Evolutionary conservation across 2,888 invertebrate species (phyloP), one percentile per base, ranked within the genome.

Genomic region (Acrobasis repandana): DNA sequence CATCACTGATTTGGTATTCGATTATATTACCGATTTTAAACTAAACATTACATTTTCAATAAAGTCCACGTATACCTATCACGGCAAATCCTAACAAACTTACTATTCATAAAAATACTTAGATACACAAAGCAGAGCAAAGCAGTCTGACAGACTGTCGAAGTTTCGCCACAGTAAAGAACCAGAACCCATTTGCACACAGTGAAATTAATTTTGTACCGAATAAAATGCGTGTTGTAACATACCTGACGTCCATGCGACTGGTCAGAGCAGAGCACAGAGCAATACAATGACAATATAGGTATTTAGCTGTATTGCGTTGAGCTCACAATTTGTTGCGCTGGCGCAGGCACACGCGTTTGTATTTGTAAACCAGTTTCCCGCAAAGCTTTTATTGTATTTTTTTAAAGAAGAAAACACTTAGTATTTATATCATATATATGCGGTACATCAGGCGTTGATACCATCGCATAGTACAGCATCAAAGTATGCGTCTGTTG

Each of bases 101-200:
- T 28, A 28, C 28, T 28, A 28, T 28, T 2, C 6, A 28, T 28
- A 28, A 28, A 28, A 28, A 28, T 28, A 28, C 28, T 28, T 6
- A 28, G 4, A 20, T 2, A 20, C 2, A 20, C 6, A 28, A n/a
- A n/a, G n/a, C n/a, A n/a, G n/a, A n/a, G n/a, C n/a, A n/a, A 5
- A 14, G 38, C 10, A 14, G n/a, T 5, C 16, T 16, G 6, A 54
- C 52, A 3, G 16, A 14, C 54, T 1, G 34, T 34, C 51, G 8
- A 9, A 18, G 9, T 54, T 38, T 54, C 38, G 20, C 20, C 38
- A 54, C 18, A 54, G 8, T 20, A 43, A 18, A 43, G 61, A 48
- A 58, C 56, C 61, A 52, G 52, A 61, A 60, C 57, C 61, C 34
- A 61, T 56, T 28, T 62, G 56, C n/a, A 33, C 43, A 46, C 50